phyloP scores from a whole-genome alignment of 2,888 invertebrate genomes.

The Yponomeuta evonymella region DNA sequence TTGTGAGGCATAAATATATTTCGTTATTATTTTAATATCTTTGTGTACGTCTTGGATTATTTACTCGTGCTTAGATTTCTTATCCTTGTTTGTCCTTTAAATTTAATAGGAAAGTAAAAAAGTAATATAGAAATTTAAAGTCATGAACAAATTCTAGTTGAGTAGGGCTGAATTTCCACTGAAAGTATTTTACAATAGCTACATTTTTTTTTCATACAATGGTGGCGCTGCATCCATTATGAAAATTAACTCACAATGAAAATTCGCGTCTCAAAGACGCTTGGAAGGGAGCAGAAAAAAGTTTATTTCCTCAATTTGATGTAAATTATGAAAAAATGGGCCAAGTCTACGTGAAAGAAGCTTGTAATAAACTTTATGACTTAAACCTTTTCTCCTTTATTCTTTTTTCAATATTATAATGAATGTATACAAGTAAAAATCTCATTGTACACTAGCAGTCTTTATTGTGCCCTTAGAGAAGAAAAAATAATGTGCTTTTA shows the following conservation, averaged over 20 bases:
- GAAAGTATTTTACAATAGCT: not conserved
- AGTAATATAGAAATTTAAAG: no score
- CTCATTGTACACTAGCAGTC: not conserved
- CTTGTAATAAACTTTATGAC: conserved; percentile 61
- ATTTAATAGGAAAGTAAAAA: no score
- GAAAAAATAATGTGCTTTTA: not conserved
- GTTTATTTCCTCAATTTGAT: conserved; percentile 47
- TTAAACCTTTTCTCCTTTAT: conserved; percentile 39
- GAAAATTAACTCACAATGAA: conserved; percentile 36
- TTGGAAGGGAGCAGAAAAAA: conserved; percentile 34
- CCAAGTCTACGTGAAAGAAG: conserved; percentile 48
- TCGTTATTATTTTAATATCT: not conserved
- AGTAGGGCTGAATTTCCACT: no score
- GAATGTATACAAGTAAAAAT: not conserved
- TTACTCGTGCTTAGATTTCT: not conserved
- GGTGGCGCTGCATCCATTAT: conserved; percentile 30
- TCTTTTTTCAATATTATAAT: not conserved
- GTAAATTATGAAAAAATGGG: conserved; percentile 60
- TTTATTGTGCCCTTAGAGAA: conserved; percentile 10
- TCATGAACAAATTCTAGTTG: no score
- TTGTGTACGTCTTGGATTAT: not conserved
- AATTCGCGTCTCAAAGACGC: conserved; percentile 41
- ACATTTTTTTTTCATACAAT: not conserved
- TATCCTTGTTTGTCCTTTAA: no score
- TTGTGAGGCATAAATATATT: not conserved